Conservation (phyloP, 2,113 vertebrate species). For the Arothron firmamentum region DNA sequence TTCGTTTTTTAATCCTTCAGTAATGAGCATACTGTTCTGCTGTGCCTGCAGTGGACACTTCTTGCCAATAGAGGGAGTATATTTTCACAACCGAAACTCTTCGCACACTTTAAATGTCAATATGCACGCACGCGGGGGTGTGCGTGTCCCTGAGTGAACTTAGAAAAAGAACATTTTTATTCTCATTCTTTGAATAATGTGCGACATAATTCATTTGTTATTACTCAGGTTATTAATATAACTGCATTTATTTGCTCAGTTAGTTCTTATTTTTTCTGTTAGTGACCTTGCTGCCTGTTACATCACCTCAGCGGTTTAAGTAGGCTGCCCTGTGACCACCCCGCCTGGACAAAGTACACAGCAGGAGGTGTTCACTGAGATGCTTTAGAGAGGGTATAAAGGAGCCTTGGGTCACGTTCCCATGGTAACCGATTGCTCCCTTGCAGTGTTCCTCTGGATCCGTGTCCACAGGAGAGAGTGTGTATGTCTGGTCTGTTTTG, state of each 20-base stretch:
- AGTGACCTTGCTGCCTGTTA: conserved; percentile 31
- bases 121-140: not conserved
- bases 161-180: no score
- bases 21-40: not conserved
- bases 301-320: conserved; percentile 49
- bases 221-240: not conserved
- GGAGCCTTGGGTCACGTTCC: conserved; percentile 55
- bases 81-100: not conserved
- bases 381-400: conserved; percentile 20
- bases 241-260: not conserved
- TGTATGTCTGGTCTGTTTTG: conserved; percentile 33
- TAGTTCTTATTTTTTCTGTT: not conserved
- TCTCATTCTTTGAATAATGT: no score
- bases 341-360: conserved; percentile 51
- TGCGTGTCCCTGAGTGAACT: not conserved
- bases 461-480: conserved; percentile 14
- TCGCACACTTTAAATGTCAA: not conserved
- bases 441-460: conserved; percentile 31
- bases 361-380: conserved; percentile 27
- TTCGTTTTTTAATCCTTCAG: not conserved
- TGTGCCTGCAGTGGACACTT: not conserved
- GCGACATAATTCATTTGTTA: no score
- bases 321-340: conserved; percentile 25
- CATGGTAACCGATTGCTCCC: conserved; percentile 55
- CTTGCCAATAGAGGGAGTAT: not conserved